Evolutionary conservation across 2,113 vertebrate species (phyloP).

Genomic region (Equus quagga): DNA sequence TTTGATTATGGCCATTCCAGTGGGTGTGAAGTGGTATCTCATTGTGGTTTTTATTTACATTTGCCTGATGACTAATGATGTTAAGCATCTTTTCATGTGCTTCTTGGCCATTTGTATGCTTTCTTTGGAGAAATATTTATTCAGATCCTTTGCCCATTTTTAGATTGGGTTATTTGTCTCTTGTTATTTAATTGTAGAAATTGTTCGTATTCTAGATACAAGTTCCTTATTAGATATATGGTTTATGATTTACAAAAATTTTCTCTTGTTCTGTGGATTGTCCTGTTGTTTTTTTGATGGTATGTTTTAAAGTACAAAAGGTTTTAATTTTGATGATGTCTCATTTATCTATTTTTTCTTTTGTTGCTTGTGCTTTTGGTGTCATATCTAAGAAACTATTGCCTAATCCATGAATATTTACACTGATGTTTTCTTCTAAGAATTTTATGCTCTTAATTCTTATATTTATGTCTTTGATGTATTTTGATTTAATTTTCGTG

Average conservation of each 20-base stretch:
- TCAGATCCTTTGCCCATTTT: neutral
- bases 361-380: neutral
- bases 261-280: neutral
- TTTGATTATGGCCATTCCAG: neutral
- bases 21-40: neutral
- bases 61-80: neutral
- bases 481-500: neutral
- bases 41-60: neutral
- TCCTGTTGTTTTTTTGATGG: neutral
- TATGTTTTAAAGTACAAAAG: neutral
- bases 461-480: neutral
- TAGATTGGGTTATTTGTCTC: neutral
- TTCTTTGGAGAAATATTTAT: neutral
- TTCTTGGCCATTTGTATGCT: neutral
- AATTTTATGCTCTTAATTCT: neutral
- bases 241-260: neutral
- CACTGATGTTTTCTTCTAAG: neutral
- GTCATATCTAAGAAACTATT: neutral
- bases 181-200: neutral
- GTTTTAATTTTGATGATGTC: neutral
- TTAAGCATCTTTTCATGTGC: neutral
- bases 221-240: neutral
- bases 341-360: neutral
- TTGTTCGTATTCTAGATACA: neutral
- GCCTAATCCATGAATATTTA: neutral